These are phyloP conservation scores for Megatriorchis doriae DNA, from an alignment of 2,113 vertebrate species.

Conservation along the genomic window DNA sequence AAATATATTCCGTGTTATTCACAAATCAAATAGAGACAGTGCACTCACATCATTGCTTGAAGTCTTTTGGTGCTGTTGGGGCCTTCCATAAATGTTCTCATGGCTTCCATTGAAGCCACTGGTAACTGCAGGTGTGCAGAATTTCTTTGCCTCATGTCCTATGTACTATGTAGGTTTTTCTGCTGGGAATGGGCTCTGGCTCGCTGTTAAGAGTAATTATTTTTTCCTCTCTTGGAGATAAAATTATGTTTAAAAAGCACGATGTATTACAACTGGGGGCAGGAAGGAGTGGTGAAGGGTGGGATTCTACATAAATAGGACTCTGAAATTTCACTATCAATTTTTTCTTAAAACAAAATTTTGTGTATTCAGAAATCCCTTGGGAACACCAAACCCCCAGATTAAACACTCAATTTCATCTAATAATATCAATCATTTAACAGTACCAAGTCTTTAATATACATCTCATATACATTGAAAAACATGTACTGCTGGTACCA, in stretches of 20 bases:
- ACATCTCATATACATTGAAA: background rate
- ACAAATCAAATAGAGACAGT: background rate
- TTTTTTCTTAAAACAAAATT: background rate
- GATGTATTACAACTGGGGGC: background rate
- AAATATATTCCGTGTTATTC: background rate
- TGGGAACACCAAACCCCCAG: background rate
- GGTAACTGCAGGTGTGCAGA: background rate
- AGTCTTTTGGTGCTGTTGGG: background rate
- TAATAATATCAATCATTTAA: background rate
- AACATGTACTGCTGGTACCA: background rate
- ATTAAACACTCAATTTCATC: background rate
- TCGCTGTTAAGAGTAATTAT: background rate
- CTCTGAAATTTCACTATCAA: background rate
- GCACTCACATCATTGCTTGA: background rate
- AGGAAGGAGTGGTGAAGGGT: background rate
- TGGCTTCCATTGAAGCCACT: background rate
- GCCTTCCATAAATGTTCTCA: rapidly evolving
- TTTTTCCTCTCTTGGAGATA: background rate
- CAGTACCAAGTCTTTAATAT: background rate
- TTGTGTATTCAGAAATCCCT: background rate
- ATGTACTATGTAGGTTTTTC: background rate
- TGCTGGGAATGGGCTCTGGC: background rate
- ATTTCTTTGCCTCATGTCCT: background rate
- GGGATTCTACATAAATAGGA: background rate
- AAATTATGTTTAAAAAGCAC: background rate